Percentiles rank a stretch among this genome's conserved stretches.
phyloP scores from a whole-genome alignment of 2,113 vertebrate species.

The Acrocephalus kingi region DNA sequence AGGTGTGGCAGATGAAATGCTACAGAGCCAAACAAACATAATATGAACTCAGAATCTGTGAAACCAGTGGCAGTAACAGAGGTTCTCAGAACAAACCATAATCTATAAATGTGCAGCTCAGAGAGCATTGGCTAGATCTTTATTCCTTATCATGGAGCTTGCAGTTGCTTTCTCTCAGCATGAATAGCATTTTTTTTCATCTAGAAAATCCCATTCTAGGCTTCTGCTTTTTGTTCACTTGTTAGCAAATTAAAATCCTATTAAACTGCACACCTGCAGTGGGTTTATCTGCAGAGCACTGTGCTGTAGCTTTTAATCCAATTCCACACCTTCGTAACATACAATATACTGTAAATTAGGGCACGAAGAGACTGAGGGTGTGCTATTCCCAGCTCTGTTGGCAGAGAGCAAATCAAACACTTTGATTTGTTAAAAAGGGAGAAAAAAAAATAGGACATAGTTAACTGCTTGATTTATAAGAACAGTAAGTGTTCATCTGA shows the following conservation, averaged over 20 bases:
- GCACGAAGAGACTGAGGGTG: background rate
- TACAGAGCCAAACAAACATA: background rate
- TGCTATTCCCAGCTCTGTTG: background rate
- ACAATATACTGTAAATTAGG: constrained; percentile 25
- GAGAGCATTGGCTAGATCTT: background rate
- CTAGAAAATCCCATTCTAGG: constrained; percentile 1
- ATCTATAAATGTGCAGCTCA: background rate
- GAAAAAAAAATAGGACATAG: background rate
- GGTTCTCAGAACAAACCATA: background rate
- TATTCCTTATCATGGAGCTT: constrained; percentile 19
- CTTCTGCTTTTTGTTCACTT: constrained; percentile 19
- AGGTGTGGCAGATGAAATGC: background rate
- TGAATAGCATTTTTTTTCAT: background rate
- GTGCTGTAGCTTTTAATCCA: constrained; percentile 5
- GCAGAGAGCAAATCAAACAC: background rate
- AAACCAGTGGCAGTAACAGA: background rate
- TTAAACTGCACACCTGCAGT: constrained; percentile 44
- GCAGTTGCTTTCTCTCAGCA: constrained; percentile 46
- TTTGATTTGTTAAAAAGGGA: background rate
- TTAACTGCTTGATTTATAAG: background rate
- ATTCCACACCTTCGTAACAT: background rate
- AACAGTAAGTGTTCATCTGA: background rate
- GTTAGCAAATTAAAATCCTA: constrained; percentile 31
- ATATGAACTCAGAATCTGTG: background rate
- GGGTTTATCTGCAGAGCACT: constrained; percentile 1